These are phyloP conservation scores for Tachycineta bicolor DNA, from an alignment of 2,113 vertebrate species.

Conservation along the genomic window DNA sequence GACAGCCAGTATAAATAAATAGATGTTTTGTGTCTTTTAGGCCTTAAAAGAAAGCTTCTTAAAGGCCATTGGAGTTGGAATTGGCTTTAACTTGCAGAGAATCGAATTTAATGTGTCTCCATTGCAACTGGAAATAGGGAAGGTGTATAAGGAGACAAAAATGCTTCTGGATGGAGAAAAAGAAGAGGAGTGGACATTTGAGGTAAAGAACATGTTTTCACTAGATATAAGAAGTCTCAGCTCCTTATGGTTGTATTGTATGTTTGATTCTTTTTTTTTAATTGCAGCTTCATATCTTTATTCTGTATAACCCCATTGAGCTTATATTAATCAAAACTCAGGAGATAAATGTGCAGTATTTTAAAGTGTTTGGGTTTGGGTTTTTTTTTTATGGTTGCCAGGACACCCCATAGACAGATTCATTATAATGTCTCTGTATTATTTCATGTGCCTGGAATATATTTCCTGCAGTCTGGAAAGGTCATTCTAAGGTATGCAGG, in stretches of 20 bases:
- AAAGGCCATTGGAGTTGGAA: constrained; percentile 92
- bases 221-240: background rate
- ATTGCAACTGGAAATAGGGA: constrained; percentile 76
- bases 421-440: background rate
- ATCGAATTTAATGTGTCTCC: constrained; percentile 88
- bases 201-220: constrained; percentile 67
- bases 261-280: background rate
- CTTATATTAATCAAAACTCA: background rate
- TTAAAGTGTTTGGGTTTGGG: background rate
- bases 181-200: constrained; percentile 81
- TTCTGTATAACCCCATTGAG: background rate
- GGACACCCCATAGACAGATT: background rate
- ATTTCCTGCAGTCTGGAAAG: background rate
- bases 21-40: constrained; percentile 66
- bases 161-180: constrained; percentile 89
- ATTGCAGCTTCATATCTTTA: background rate
- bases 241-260: background rate
- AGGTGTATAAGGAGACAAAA: constrained; percentile 81
- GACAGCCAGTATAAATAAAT: background rate
- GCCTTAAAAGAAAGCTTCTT: constrained; percentile 96
- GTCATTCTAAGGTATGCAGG: background rate
- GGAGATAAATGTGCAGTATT: background rate
- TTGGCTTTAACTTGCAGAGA: constrained; percentile 92
- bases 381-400: background rate
- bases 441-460: background rate